Conservation (phyloP, 1,140 invertebrate species). For the Uloborus diversus region DNA sequence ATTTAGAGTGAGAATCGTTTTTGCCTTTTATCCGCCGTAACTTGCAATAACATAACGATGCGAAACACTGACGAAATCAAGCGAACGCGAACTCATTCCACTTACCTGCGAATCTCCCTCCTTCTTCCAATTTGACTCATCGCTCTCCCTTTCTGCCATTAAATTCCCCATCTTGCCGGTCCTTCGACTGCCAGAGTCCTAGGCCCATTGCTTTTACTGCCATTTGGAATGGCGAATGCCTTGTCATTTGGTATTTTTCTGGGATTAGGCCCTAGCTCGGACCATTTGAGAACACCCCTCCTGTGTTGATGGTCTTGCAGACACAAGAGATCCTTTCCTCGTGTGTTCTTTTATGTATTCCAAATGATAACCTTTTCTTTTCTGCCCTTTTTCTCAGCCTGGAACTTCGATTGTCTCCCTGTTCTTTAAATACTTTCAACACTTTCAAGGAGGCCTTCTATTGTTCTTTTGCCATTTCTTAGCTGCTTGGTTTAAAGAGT, state of each 20-base stretch:
- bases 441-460: background rate
- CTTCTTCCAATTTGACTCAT: background rate
- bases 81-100: slow-evolving; percentile 45
- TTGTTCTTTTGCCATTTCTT: background rate
- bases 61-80: slow-evolving; percentile 51
- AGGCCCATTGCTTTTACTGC: slow-evolving; percentile 46
- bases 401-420: too few species aligned
- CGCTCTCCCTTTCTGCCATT: slow-evolving; percentile 27
- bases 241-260: slow-evolving; percentile 56
- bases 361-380: slow-evolving; percentile 13
- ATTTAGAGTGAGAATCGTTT: too few species aligned
- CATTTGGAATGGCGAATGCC: slow-evolving; percentile 30
- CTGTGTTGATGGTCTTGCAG: slow-evolving; percentile 47
- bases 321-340: slow-evolving; percentile 16
- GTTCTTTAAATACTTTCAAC: slow-evolving; percentile 15
- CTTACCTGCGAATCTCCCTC: background rate
- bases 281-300: slow-evolving; percentile 46
- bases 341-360: slow-evolving; percentile 26
- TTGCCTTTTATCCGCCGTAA: too few species aligned
- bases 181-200: slow-evolving; percentile 36
- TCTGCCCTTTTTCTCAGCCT: too few species aligned
- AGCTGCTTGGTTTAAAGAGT: too few species aligned
- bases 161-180: slow-evolving; percentile 51
- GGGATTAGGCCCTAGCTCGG: slow-evolving; percentile 35
- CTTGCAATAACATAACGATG: slow-evolving; percentile 29